Evolutionary conservation across 2,888 invertebrate species (phyloP), one percentile per base, ranked within the genome.

Genomic region (Nesidiocoris tenuis): DNA sequence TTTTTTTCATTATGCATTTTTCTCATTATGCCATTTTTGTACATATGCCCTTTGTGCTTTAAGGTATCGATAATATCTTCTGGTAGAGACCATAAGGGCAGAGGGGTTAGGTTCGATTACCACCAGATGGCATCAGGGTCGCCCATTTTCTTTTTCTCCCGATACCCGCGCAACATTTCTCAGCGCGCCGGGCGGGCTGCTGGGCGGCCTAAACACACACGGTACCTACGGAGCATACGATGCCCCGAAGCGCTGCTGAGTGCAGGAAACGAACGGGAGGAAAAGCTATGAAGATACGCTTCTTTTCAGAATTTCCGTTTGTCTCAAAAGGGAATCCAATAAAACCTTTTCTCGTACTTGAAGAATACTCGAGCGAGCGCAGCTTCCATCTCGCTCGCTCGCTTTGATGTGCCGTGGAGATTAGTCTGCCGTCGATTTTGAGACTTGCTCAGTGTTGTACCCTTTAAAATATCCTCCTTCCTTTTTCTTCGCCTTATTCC

Each of bases 361-460:
- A 59, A 59, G 70, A 70, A 70, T 70, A 70, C 59, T 18, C 24
- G 57, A 54, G 59, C 24, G 24, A n/a, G n/a, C n/a, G n/a, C n/a
- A n/a, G n/a, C 24, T 57, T 70, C 39, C 39, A 12, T 39, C 39
- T 39, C 39, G 12, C 39, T 39, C 39, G n/a, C 24, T 54, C 59
- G 57, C 70, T 70, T 70, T 70, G 70, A 70, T 70, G 57, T 70
- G 59, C 70, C 19, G n/a, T 59, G 25, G 70, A 70, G 70, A 70
- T 70, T 70, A 70, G 65, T 65, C 65, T 25, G 59, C 70, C 70
- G 18, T 59, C 59, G 57, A 59, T 17, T 18, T 22, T 21, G 9
- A 17, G n/a, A 9, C 61, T 57, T 59, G n/a, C 65, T 39, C 59
- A 59, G 70, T 59, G 59, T 70, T 70, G 24, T 70, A 59, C 25